These are phyloP conservation scores for Gortyna flavago DNA, from an alignment of 2,888 invertebrate genomes.

Conservation along the genomic window DNA sequence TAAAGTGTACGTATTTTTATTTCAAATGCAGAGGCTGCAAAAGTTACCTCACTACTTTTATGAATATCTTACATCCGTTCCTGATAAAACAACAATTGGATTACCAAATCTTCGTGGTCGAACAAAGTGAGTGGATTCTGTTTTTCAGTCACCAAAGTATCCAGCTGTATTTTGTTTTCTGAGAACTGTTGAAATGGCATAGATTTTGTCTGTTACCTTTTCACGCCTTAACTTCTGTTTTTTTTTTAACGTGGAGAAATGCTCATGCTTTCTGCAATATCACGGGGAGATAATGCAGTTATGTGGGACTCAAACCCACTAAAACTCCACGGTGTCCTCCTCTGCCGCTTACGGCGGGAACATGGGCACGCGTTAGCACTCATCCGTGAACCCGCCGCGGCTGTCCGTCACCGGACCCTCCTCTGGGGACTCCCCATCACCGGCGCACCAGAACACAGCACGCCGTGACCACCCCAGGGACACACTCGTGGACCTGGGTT, in stretches of 20 bases:
- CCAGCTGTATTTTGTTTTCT: neutral
- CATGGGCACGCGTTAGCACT: no score
- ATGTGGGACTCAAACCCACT: no score
- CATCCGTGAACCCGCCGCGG: no score
- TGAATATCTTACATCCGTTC: conserved; percentile 96
- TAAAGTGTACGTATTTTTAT: conserved; percentile 16
- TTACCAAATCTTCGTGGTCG: conserved; percentile 96
- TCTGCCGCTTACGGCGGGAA: no score
- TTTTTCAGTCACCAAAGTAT: conserved; percentile 15
- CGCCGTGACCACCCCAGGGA: no score
- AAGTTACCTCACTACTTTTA: conserved; percentile 93
- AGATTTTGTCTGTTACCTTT: neutral
- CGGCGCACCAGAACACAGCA: no score
- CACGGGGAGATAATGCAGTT: no score
- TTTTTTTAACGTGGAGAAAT: no score
- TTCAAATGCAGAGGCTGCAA: conserved; percentile 90
- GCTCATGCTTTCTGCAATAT: no score
- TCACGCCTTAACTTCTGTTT: neutral
- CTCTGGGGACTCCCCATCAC: no score
- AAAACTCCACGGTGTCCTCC: no score
- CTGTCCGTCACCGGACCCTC: no score
- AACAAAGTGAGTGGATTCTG: conserved; percentile 90
- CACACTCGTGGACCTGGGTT: neutral
- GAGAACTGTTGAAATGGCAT: neutral
- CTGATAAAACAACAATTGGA: conserved; percentile 96